Percentiles rank a stretch among this genome's conserved stretches.
Evolutionary conservation across 2,888 invertebrate species (phyloP).

Genomic region (Lepeophtheirus nordmannii): DNA sequence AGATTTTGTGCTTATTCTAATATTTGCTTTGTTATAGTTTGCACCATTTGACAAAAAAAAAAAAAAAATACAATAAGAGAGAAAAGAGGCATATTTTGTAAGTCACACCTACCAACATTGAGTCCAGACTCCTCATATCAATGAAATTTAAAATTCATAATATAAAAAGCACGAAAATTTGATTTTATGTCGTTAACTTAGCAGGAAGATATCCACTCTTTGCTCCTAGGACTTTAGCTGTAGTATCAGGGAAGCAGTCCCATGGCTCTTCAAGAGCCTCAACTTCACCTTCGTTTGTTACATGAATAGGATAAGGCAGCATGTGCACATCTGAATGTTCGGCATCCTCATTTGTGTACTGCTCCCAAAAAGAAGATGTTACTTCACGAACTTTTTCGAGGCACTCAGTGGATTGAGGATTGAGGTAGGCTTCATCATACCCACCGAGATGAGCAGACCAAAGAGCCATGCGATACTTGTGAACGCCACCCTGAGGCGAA

Average conservation of each 20-base stretch:
- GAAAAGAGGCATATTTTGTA: no score
- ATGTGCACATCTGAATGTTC: conserved; percentile 28
- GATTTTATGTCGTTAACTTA: conserved; percentile 20
- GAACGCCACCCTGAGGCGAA: conserved; percentile 26
- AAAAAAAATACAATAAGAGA: no score
- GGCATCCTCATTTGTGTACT: conserved; percentile 26
- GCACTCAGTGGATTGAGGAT: conserved; percentile 26
- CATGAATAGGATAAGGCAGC: conserved; percentile 27
- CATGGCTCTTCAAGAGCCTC: conserved; percentile 26
- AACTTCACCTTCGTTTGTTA: conserved; percentile 26
- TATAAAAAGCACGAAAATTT: no score
- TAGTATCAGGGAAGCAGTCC: conserved; percentile 27
- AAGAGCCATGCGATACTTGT: conserved; percentile 27
- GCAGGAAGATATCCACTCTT: conserved; percentile 23
- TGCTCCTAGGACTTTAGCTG: conserved; percentile 26
- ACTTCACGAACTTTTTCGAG: conserved; percentile 26
- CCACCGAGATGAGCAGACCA: conserved; percentile 28
- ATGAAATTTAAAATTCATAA: no score
- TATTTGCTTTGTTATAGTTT: no score
- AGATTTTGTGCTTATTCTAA: no score
- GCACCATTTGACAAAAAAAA: no score
- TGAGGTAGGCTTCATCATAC: conserved; percentile 26
- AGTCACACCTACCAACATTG: no score
- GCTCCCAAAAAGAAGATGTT: conserved; percentile 26
- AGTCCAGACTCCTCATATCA: no score